Base-by-base conservation (phyloP, 2,797 vertebrate genomes). In the Poecilia wingei region DNA sequence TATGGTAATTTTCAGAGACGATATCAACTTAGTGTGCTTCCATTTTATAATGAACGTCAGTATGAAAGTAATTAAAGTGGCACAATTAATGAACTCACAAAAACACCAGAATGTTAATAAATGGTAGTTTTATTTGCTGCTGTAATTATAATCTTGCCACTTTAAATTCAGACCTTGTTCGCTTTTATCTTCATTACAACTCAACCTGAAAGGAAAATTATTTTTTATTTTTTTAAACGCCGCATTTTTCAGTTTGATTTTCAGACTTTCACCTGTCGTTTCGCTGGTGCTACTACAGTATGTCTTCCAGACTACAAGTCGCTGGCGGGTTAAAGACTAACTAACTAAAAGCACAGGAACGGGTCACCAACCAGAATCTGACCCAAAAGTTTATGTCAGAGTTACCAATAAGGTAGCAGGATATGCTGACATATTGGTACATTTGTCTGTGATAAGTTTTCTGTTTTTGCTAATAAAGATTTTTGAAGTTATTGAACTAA, bases 201-300 rank as follows among this genome's bases (percentile, higher is more conserved):
- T 57, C 78, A 79, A 82, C 59, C 39, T 79, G 49, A n/a, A 72
- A 74, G 78, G 68, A 36, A 72, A 70, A 71, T 57, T 66, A 72
- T 75, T 47, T 46, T 53, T 76, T 78, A 79, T 84, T 81, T 90
- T 86, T 84, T 75, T 69, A 82, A 64, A 57, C 73, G 72, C 82
- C 61, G 72, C 76, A 61, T 75, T 74, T 68, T 68, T 66, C 16
- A 39, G 18, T 66, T 68, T 41, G 61, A 73, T 81, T 41, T 68
- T 68, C 64, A 41, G 7, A 39, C 1, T 68, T 36, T 39, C 36
- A 31, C n/a, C 55, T 18, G 10, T 57, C 28, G 3, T 57, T 57
- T 28, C 8, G 47, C 49, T 22, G 49, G 6, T 51, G 31, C 31
- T 31, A 31, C 31, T 31, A 31, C 31, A 31, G 31, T 51, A 51